A percentile compares a stretch with the other conserved stretches of the same genome.
phyloP scores from a whole-genome alignment of 23 tunicate species.

The Trididemnum miniatum region DNA sequence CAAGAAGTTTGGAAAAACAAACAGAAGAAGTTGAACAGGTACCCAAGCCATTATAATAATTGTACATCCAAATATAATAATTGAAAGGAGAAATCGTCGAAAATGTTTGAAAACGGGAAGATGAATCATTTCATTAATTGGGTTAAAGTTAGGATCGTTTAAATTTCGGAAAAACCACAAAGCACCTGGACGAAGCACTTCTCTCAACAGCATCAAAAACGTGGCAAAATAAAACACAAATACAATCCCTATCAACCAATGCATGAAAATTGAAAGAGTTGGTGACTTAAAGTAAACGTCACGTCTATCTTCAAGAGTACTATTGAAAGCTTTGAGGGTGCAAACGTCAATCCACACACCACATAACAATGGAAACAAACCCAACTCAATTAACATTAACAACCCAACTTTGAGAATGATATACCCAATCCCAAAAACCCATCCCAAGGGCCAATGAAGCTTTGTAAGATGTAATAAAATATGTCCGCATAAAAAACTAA shows the following conservation, averaged over 20 bases:
- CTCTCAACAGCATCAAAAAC: slow-evolving; percentile 64
- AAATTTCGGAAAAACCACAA: slow-evolving; percentile 77
- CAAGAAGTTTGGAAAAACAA: slow-evolving; percentile 42
- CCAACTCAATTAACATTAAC: slow-evolving; percentile 52
- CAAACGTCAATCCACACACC: slow-evolving; percentile 88
- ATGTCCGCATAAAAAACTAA: slow-evolving; percentile 51
- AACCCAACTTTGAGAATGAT: slow-evolving; percentile 73
- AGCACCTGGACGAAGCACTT: slow-evolving; percentile 79
- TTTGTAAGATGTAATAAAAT: slow-evolving; percentile 29
- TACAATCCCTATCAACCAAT: slow-evolving; percentile 74
- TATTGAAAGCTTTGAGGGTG: slow-evolving; percentile 56
- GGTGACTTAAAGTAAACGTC: slow-evolving; percentile 45
- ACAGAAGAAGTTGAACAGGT: slow-evolving; percentile 53
- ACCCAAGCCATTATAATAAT: slow-evolving; percentile 50
- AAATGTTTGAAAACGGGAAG: slow-evolving; percentile 54
- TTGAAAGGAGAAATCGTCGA: slow-evolving; percentile 46
- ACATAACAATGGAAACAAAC: slow-evolving; percentile 59
- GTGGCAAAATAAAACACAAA: slow-evolving; percentile 69
- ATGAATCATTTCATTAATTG: slow-evolving; percentile 77
- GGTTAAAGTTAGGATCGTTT: slow-evolving; percentile 83
- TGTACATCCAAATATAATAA: slow-evolving; percentile 55
- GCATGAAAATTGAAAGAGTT: slow-evolving; percentile 55
- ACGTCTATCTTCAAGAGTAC: slow-evolving; percentile 43
- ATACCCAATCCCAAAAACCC: slow-evolving; percentile 56
- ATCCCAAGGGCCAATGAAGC: slow-evolving; percentile 40